Evolutionary conservation across 2,888 invertebrate species (phyloP).

Genomic region (Neria commutata): DNA sequence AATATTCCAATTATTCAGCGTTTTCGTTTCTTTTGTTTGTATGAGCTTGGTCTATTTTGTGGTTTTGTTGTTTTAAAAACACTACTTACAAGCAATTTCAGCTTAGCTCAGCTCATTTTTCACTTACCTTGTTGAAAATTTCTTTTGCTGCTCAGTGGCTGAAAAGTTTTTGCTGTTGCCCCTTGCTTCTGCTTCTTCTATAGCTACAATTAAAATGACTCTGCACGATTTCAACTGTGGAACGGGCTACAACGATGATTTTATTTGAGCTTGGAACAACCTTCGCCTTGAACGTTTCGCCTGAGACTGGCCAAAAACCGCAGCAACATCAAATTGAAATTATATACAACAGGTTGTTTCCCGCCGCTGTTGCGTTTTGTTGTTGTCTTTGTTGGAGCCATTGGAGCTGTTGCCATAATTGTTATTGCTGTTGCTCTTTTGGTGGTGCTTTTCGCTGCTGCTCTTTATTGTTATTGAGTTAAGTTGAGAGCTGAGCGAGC

Average conservation of each 20-base stretch:
- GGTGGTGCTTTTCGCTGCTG: too few relatives aligned
- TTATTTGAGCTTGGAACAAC: constrained; percentile 39
- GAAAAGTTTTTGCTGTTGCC: too few relatives aligned
- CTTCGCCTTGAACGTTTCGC: constrained; percentile 56
- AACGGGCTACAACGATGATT: background rate
- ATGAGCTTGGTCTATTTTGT: too few relatives aligned
- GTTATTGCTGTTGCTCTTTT: too few relatives aligned
- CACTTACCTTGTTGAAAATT: constrained; percentile 7
- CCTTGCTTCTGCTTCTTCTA: too few relatives aligned
- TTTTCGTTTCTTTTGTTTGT: too few relatives aligned
- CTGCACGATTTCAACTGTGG: constrained; percentile 24
- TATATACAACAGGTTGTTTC: constrained; percentile 26
- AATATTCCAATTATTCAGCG: too few relatives aligned
- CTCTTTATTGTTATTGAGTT: too few relatives aligned
- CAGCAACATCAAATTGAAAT: constrained; percentile 24
- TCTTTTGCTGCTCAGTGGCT: background rate
- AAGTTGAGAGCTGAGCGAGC: too few relatives aligned
- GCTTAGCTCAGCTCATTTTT: background rate
- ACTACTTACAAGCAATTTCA: background rate
- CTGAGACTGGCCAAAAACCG: constrained; percentile 43
- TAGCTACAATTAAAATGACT: background rate
- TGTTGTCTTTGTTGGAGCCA: background rate
- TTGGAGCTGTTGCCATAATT: constrained; percentile 1
- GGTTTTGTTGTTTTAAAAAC: background rate
- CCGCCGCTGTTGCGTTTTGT: constrained; percentile 32